A percentile compares a stretch with the other conserved stretches of the same genome.
phyloP scores from a whole-genome alignment of 1,140 invertebrate genomes.

The Bombus breviceps region DNA sequence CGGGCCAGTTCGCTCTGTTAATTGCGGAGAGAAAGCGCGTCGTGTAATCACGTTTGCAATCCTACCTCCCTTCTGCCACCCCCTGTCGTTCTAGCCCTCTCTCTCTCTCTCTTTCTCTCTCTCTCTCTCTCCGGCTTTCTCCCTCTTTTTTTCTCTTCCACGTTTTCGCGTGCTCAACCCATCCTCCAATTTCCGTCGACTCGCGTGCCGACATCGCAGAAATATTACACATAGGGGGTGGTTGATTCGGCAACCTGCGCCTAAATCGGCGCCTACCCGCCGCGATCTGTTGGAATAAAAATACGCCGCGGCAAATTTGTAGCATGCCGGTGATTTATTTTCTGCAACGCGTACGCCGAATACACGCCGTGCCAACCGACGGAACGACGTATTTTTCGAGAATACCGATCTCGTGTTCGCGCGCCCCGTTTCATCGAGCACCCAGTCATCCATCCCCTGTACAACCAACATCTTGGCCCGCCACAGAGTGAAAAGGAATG shows the following conservation, averaged over 20 bases:
- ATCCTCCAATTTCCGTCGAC: background rate
- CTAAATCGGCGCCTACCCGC: conserved; percentile 21
- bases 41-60: conserved; percentile 62
- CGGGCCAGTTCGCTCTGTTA: conserved; percentile 65
- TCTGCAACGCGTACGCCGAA: background rate
- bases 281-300: conserved; percentile 31
- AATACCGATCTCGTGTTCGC: background rate
- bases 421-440: background rate
- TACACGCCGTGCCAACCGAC: too few relatives aligned
- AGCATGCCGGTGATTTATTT: conserved; percentile 44
- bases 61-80: conserved; percentile 15
- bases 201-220: conserved; percentile 56
- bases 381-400: background rate
- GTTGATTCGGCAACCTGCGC: conserved; percentile 51
- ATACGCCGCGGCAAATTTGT: conserved; percentile 50
- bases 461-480: background rate
- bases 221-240: conserved; percentile 49
- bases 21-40: conserved; percentile 67
- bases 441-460: background rate
- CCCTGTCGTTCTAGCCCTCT: background rate
- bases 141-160: background rate
- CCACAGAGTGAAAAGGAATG: background rate
- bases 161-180: background rate
- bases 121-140: background rate
- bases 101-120: background rate